These are phyloP conservation scores for Microcebus lehilahytsara DNA, from an alignment of 2,113 vertebrate species.

Conservation along the genomic window DNA sequence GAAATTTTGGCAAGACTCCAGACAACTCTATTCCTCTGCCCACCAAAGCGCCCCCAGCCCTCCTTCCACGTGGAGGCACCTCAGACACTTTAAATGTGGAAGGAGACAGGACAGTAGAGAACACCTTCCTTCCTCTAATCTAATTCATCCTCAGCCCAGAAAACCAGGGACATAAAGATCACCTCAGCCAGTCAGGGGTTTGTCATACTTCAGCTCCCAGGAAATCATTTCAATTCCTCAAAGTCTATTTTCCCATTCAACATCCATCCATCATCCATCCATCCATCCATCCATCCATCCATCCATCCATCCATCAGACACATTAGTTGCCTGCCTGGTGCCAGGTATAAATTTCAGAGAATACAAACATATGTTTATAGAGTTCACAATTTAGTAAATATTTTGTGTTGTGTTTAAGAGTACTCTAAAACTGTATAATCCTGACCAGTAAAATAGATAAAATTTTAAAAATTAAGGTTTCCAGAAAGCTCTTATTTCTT, in stretches of 20 bases:
- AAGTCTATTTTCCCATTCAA: not conserved
- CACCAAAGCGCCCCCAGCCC: not conserved
- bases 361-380: not conserved
- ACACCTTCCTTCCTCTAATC: not conserved
- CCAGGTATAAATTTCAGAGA: not conserved
- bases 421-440: not conserved
- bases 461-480: not conserved
- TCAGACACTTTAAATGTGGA: not conserved
- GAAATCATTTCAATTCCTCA: conserved; percentile 23
- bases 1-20: not conserved
- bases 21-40: not conserved
- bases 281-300: not conserved
- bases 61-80: not conserved
- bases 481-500: not conserved
- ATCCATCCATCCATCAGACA: not conserved
- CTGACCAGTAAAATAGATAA: not conserved
- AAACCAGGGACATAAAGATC: not conserved
- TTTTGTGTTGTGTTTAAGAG: not conserved
- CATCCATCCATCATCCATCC: not conserved
- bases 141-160: not conserved
- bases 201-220: not conserved
- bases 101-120: not conserved
- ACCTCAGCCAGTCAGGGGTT: not conserved
- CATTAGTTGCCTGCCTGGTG: not conserved
- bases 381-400: not conserved